A percentile compares a stretch with the other conserved stretches of the same genome.
Evolutionary conservation across 2,113 vertebrate species (phyloP).

Genomic region (Chrysemys picta): DNA sequence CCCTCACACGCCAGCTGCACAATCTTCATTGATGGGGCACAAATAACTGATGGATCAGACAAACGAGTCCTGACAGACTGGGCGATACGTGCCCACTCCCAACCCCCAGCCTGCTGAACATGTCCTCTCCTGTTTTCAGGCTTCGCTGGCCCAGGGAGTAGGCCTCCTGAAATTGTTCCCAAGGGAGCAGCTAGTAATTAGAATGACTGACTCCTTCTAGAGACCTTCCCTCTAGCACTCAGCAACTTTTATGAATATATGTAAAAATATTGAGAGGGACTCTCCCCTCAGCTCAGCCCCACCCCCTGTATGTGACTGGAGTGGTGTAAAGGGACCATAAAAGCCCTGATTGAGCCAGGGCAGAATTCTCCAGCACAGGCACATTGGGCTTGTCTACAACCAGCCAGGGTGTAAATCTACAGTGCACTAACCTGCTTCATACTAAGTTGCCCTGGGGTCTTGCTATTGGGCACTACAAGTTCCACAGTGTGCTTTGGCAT

Average conservation of each 20-base stretch:
- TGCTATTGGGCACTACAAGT: neutral
- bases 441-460: neutral
- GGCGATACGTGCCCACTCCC: neutral
- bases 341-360: neutral
- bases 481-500: neutral
- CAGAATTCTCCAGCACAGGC: neutral
- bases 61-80: neutral
- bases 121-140: neutral
- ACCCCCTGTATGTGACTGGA: neutral
- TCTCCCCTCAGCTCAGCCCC: neutral
- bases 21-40: neutral
- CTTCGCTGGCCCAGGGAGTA: neutral
- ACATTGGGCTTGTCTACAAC: neutral
- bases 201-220: neutral
- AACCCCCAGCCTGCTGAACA: neutral
- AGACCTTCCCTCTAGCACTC: neutral
- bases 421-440: neutral
- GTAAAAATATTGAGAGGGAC: neutral
- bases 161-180: neutral
- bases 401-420: neutral
- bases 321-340: neutral
- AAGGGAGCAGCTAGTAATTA: neutral
- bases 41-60: neutral
- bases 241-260: neutral
- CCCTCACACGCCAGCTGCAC: neutral